Conservation (phyloP, 2,797 vertebrate species). For the Tragopan temminckii region DNA sequence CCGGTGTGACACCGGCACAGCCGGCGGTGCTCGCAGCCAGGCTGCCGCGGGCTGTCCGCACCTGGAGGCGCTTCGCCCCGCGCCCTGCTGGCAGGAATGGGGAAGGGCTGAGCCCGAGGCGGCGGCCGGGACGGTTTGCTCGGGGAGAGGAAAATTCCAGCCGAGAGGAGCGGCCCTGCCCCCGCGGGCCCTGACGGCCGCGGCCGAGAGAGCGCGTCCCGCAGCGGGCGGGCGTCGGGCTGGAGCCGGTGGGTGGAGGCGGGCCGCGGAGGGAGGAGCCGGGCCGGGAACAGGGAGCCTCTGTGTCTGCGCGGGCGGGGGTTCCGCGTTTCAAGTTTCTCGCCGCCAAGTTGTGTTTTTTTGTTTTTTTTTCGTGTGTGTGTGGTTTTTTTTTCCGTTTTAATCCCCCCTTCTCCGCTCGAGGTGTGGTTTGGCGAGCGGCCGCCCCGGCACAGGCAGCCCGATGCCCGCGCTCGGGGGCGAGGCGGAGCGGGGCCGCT, state of each 20-base stretch:
- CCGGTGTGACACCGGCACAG: background rate
- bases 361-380: no score
- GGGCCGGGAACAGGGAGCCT: conserved; percentile 3
- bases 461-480: background rate
- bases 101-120: background rate
- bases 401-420: background rate
- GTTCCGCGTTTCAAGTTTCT: conserved; percentile 49
- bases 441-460: background rate
- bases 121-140: background rate
- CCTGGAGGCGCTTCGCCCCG: conserved; percentile 15
- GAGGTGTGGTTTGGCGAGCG: conserved; percentile 44
- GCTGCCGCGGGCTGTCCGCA: background rate
- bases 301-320: background rate
- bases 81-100: conserved; percentile 71
- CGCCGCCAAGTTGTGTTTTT: background rate
- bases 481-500: background rate
- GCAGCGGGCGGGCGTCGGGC: background rate
- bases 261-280: background rate
- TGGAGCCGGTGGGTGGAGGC: background rate
- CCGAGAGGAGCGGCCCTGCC: conserved; percentile 41
- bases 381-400: background rate
- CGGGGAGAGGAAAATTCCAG: conserved; percentile 55
- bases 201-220: background rate
- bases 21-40: fast-evolving
- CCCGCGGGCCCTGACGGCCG: conserved; percentile 33